Evolutionary conservation across 2,113 vertebrate species (phyloP), one percentile per base, ranked within the genome.

Genomic region (Lampris megalopsis): DNA sequence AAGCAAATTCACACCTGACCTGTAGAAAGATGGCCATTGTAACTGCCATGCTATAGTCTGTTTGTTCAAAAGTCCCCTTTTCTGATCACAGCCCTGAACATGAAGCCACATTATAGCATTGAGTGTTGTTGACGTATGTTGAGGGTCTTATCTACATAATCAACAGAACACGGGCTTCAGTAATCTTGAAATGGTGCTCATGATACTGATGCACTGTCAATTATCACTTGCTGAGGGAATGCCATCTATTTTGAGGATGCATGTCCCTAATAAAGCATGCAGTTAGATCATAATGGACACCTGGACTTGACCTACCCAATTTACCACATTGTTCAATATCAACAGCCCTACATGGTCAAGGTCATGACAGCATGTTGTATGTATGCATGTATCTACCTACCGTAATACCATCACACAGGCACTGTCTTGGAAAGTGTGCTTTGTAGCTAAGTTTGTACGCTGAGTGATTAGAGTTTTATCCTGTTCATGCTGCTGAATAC

Each of bases 101-200:
- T 68, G 35, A 61, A 68, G 38, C 24, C 48, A 42, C 37, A 57
- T 64, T 41, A 9, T 7, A 45, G 52, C 60, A 64, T 10, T 85
- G 62, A 84, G 70, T 82, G 75, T 57, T 79, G 43, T 41, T 76
- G 74, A 72, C 48, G 49, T 61, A 75, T 79, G 70, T 68, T 24
- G 49, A 35, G 53, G 43, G 11, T 13, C 13, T 47, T 73, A 75
- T 83, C 64, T 76, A 52, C 59, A 75, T 53, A 43, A 70, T 62
- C 61, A 63, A 45, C 61, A 40, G 4, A 77, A 64, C 42, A n/a
- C 36, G 1, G 56, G 43, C 41, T 52, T 76, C 56, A 74, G 42
- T 45, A 48, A 66, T 37, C 1, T 56, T 57, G 50, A 42, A 66
- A 50, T 11, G 13, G n/a, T 70, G 66, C 45, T 58, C 1, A 38